Percentiles rank a stretch among this genome's conserved stretches.
Conservation (phyloP, 2,797 vertebrate genomes). For the Eptatretus atami region DNA sequence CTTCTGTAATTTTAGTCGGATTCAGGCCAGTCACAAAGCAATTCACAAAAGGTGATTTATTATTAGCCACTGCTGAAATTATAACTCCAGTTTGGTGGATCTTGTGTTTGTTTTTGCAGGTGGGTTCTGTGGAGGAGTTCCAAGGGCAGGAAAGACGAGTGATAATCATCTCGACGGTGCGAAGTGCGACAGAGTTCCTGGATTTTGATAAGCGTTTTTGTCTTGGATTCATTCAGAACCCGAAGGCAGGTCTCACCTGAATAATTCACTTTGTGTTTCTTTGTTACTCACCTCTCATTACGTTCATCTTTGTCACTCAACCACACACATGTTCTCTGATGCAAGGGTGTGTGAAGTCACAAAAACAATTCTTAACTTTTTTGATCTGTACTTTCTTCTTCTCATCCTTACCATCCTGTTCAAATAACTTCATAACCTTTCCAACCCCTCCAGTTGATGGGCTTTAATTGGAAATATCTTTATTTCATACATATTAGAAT, state of each 20-base stretch:
- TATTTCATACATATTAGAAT: too few relatives aligned
- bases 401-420: neutral
- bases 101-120: slow-evolving; percentile 15
- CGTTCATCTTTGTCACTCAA: too few relatives aligned
- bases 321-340: neutral
- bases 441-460: too few relatives aligned
- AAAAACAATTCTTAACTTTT: neutral
- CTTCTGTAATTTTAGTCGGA: too few relatives aligned
- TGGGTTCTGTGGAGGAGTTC: slow-evolving; percentile 77
- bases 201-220: slow-evolving; percentile 27
- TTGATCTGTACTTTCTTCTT: slow-evolving; percentile 9
- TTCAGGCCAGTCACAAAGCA: too few relatives aligned
- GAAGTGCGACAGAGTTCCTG: slow-evolving; percentile 26
- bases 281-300: neutral
- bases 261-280: neutral
- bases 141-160: slow-evolving; percentile 59
- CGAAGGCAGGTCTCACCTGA: slow-evolving; percentile 24
- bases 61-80: too few relatives aligned
- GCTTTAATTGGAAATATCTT: too few relatives aligned
- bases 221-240: slow-evolving; percentile 57
- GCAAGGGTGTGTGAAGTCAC: neutral
- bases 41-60: too few relatives aligned
- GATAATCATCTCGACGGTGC: slow-evolving; percentile 50
- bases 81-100: too few relatives aligned
- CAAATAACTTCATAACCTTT: too few relatives aligned